These are phyloP conservation scores for Maniola jurtina DNA, from an alignment of 1,140 invertebrate genomes.

Conservation along the genomic window DNA sequence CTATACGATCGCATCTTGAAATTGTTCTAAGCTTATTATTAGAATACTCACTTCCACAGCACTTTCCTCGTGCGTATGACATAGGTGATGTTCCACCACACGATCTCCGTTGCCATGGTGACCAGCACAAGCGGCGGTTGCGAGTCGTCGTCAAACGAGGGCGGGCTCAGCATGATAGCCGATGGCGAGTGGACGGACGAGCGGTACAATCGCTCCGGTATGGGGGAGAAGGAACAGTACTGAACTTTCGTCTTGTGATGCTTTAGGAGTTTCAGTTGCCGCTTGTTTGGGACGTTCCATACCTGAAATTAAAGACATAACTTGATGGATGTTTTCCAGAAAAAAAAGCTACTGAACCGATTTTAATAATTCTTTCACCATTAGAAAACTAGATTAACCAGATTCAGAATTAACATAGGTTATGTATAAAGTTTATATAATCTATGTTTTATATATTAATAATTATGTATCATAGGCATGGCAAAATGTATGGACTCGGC, in stretches of 20 bases:
- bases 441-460: no score
- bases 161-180: slow-evolving; percentile 4
- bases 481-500: no score
- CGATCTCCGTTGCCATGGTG: slow-evolving; percentile 62
- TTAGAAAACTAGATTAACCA: no score
- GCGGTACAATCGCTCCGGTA: slow-evolving; percentile 39
- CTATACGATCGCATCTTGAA: no score
- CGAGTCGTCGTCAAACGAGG: slow-evolving; percentile 26
- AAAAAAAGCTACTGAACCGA: no score
- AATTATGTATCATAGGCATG: no score
- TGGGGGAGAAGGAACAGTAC: slow-evolving; percentile 58
- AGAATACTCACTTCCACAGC: slow-evolving; percentile 43
- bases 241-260: slow-evolving; percentile 67
- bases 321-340: no score
- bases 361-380: no score
- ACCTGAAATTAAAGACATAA: slow-evolving; percentile 37
- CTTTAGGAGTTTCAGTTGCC: slow-evolving; percentile 50
- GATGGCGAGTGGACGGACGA: slow-evolving; percentile 19
- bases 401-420: no score
- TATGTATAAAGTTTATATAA: no score
- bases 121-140: slow-evolving; percentile 60
- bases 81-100: slow-evolving; percentile 67
- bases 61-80: slow-evolving; percentile 42
- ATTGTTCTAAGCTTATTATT: neutral
- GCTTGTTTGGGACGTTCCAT: slow-evolving; percentile 60